phyloP scores from a whole-genome alignment of 2,888 invertebrate genomes.

The Plagodis pulveraria region DNA sequence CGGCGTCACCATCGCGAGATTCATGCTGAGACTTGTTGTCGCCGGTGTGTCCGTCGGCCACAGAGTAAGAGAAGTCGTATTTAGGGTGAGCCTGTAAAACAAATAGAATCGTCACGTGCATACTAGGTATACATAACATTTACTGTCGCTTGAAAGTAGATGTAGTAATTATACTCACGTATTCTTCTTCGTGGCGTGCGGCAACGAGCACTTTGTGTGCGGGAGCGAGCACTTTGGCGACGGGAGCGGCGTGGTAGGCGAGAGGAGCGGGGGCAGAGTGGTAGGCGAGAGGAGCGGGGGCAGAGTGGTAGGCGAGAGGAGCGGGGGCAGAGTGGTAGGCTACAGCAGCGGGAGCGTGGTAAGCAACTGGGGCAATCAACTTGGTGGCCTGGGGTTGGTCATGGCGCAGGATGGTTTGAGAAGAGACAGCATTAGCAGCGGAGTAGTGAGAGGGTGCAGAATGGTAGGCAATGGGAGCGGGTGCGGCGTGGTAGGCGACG shows the following conservation, averaged over 20 bases:
- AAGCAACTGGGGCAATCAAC: slow-evolving; percentile 45
- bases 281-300: slow-evolving; percentile 45
- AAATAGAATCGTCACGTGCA: background rate
- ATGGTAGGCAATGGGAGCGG: slow-evolving; percentile 48
- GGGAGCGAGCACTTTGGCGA: slow-evolving; percentile 51
- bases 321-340: slow-evolving; percentile 48
- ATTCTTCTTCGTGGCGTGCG: slow-evolving; percentile 53
- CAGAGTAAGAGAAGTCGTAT: slow-evolving; percentile 85
- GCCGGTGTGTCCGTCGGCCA: slow-evolving; percentile 84
- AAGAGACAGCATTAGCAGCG: slow-evolving; percentile 65
- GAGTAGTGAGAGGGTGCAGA: slow-evolving; percentile 64
- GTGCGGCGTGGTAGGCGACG: slow-evolving; percentile 46
- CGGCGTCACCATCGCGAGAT: slow-evolving; percentile 85
- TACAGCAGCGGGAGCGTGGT: slow-evolving; percentile 46
- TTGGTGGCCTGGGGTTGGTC: slow-evolving; percentile 55
- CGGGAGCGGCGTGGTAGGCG: slow-evolving; percentile 46
- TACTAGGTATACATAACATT: background rate
- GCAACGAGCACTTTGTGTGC: slow-evolving; percentile 51
- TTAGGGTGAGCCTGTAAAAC: slow-evolving; percentile 80
- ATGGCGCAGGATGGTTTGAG: slow-evolving; percentile 74
- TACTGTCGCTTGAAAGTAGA: background rate
- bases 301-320: slow-evolving; percentile 38
- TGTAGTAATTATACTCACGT: slow-evolving; percentile 53
- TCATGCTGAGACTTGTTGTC: slow-evolving; percentile 86
- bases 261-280: slow-evolving; percentile 50